Evolutionary conservation across 2,888 invertebrate species (phyloP).

Genomic region (Anoncus sp.): DNA sequence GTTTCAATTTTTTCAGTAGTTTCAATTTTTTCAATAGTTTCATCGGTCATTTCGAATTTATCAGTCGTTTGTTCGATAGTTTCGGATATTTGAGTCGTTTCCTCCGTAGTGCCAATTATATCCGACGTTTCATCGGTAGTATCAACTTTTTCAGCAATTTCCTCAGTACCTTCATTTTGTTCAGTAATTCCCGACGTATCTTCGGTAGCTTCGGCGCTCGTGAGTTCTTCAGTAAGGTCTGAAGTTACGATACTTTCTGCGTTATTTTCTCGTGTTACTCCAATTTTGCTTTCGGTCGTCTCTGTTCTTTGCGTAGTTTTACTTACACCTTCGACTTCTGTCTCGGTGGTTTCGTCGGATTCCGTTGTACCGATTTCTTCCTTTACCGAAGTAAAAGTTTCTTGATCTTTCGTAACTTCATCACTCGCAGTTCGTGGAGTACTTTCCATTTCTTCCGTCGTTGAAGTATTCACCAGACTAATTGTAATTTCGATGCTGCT

Average conservation of each 20-base stretch:
- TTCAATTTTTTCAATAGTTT: slow-evolving; percentile 1
- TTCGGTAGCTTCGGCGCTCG: not conserved
- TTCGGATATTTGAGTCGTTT: not conserved
- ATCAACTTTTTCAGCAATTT: slow-evolving; percentile 2
- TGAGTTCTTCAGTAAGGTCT: no score
- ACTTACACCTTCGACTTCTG: no score
- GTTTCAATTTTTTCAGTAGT: slow-evolving; percentile 1
- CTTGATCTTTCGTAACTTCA: not conserved
- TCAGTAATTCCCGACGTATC: not conserved
- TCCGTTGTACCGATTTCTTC: slow-evolving; percentile 7
- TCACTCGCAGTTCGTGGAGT: no score
- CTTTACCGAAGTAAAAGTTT: slow-evolving; percentile 1
- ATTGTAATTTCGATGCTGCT: no score
- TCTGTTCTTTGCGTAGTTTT: no score
- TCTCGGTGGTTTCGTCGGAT: slow-evolving; percentile 1
- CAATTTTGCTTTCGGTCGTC: no score
- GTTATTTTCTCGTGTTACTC: no score
- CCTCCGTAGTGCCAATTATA: not conserved
- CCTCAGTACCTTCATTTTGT: slow-evolving; percentile 7
- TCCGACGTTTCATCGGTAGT: slow-evolving; percentile 33
- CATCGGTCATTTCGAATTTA: slow-evolving; percentile 4
- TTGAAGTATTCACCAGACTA: no score
- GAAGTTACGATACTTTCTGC: no score
- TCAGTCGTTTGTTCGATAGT: not conserved
- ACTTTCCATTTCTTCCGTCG: not conserved